phyloP scores from a whole-genome alignment of 2,797 vertebrate genomes.

The Arrhamphus sclerolepis region DNA sequence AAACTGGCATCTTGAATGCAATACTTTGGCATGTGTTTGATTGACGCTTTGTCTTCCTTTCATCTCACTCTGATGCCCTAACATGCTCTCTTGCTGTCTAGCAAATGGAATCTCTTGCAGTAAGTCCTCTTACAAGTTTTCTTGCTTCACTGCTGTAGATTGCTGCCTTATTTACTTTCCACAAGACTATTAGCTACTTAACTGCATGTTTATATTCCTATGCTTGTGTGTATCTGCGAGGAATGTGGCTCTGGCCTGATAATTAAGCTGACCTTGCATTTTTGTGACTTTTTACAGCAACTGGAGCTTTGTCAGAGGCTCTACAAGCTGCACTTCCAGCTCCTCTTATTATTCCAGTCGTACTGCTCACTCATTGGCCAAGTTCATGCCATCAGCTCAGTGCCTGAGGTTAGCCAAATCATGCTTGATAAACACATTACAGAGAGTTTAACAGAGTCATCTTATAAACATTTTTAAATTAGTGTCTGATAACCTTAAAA shows the following conservation, averaged over 20 bases:
- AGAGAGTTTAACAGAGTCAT: background rate
- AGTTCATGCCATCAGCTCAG: constrained; percentile 94
- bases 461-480: constrained; percentile 1
- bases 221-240: background rate
- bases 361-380: constrained; percentile 99
- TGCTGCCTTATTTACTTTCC: constrained; percentile 24
- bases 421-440: background rate
- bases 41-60: constrained; percentile 91
- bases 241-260: background rate
- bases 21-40: constrained; percentile 86
- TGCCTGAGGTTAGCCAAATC: constrained; percentile 89
- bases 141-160: constrained; percentile 51
- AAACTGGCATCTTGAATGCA: constrained; percentile 23
- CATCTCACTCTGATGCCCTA: constrained; percentile 87
- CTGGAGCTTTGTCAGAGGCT: constrained; percentile 97
- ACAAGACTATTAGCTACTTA: constrained; percentile 10
- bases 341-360: constrained; percentile 97
- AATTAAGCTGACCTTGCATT: constrained; percentile 30
- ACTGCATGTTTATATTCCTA: constrained; percentile 26
- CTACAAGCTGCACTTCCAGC: constrained; percentile 99
- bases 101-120: constrained; percentile 99
- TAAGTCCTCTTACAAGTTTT: constrained; percentile 87
- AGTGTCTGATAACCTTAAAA: background rate
- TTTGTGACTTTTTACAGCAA: constrained; percentile 83
- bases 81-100: constrained; percentile 97